A percentile compares a stretch with the other conserved stretches of the same genome.
Evolutionary conservation across 2,888 invertebrate genomes (phyloP).

Genomic region (Xanthia icteritia): DNA sequence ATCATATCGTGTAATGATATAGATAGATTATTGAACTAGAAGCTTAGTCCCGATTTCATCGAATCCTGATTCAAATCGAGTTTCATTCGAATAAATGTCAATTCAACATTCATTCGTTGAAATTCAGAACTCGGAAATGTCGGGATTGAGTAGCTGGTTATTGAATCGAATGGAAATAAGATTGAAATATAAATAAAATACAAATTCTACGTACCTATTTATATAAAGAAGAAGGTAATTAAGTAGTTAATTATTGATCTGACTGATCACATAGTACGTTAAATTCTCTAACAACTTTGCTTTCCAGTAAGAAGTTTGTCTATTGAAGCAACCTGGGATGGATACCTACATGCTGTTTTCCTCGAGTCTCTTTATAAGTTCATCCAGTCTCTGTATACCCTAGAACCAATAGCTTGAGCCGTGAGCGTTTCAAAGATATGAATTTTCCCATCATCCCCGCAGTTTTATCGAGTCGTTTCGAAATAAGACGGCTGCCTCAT

Average conservation of each 20-base stretch:
- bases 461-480: constrained; percentile 59
- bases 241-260: not conserved
- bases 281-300: not conserved
- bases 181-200: not conserved
- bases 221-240: no score
- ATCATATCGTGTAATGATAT: not conserved
- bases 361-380: constrained; percentile 9
- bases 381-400: constrained; percentile 33
- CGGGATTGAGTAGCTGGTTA: not conserved
- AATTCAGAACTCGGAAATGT: not conserved
- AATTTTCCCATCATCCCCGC: constrained; percentile 59
- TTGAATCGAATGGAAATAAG: constrained; percentile 6
- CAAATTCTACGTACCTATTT: not conserved
- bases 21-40: not conserved
- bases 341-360: not conserved
- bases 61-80: constrained; percentile 6
- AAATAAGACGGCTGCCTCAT: constrained; percentile 70
- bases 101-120: constrained; percentile 29
- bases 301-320: not conserved
- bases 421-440: constrained; percentile 52
- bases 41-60: not conserved
- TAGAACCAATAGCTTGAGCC: constrained; percentile 26
- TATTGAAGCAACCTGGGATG: no score
- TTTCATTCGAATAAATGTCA: constrained; percentile 19
- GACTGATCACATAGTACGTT: not conserved